Conservation (phyloP, 2,797 vertebrate species). For the Discoglossus pictus region DNA sequence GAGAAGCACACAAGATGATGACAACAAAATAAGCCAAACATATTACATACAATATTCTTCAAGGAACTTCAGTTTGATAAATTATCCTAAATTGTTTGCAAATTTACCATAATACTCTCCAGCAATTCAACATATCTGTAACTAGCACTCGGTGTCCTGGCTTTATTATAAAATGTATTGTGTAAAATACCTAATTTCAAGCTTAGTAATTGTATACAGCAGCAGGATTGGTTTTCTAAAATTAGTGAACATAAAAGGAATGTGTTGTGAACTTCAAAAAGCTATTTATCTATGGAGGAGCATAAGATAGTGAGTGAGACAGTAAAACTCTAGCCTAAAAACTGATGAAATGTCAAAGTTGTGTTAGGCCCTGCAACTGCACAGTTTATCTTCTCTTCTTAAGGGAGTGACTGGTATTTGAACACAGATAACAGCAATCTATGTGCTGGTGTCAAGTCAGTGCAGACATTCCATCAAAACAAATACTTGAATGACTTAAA, state of each 20-base stretch:
- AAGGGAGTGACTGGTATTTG: conserved; percentile 79
- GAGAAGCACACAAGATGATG: no score
- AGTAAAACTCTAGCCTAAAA: conserved; percentile 70
- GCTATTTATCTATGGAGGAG: conserved; percentile 68
- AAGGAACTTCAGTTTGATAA: no score
- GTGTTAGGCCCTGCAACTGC: conserved; percentile 60
- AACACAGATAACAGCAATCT: conserved; percentile 76
- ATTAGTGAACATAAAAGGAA: conserved; percentile 71
- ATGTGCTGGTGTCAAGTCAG: conserved; percentile 64
- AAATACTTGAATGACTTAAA: conserved; percentile 61
- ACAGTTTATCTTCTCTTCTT: conserved; percentile 69
- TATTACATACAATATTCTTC: no score
- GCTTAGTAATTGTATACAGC: conserved; percentile 60
- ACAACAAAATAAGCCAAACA: no score
- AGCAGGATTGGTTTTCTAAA: conserved; percentile 61
- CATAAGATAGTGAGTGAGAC: conserved; percentile 68
- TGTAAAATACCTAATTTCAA: conserved; percentile 56
- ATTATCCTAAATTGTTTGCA: no score
- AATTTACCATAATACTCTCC: no score
- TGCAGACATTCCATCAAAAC: conserved; percentile 73
- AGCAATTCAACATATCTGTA: no score
- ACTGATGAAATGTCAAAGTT: conserved; percentile 71
- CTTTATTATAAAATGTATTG: conserved; percentile 50
- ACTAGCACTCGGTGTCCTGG: conserved; percentile 60
- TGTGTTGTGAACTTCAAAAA: conserved; percentile 67